phyloP scores from a whole-genome alignment of 37 sponge, comb jelly and placozoan genomes.

The Axinella damicornis region DNA sequence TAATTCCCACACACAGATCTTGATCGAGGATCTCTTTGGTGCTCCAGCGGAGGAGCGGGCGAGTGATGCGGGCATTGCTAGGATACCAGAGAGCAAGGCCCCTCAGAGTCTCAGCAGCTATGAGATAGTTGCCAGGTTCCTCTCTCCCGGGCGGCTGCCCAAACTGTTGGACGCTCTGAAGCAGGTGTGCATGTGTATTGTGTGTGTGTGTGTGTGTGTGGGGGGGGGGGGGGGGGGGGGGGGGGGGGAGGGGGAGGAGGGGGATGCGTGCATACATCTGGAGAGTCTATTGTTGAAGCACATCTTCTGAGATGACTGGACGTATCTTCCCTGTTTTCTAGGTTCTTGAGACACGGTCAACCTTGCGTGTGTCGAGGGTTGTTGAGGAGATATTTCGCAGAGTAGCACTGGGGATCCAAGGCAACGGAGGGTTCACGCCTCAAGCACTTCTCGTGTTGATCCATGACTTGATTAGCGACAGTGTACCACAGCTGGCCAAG shows the following conservation, averaged over 20 bases:
- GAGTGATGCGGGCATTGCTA: conserved; percentile 64
- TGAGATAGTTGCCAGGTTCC: conserved; percentile 66
- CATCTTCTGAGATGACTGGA: not conserved
- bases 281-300: not conserved
- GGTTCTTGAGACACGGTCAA: conserved; percentile 49
- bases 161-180: conserved; percentile 61
- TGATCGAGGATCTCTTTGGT: conserved; percentile 87
- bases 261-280: too few species aligned
- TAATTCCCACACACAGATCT: conserved; percentile 19
- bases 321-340: conserved; percentile 2
- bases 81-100: conserved; percentile 83
- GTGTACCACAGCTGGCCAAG: conserved; percentile 50
- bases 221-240: not conserved
- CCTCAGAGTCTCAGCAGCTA: conserved; percentile 67
- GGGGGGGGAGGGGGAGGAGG: too few species aligned
- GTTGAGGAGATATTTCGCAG: conserved; percentile 73
- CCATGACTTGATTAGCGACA: conserved; percentile 48
- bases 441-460: conserved; percentile 65
- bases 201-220: too few species aligned
- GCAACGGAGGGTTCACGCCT: conserved; percentile 64
- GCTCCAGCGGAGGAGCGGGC: conserved; percentile 86
- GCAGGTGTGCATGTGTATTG: conserved; percentile 48
- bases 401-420: conserved; percentile 60
- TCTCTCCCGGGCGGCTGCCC: conserved; percentile 74
- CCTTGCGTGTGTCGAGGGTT: conserved; percentile 29